Evolutionary conservation across 2,888 invertebrate genomes (phyloP).

Genomic region (Conomelus anceps): DNA sequence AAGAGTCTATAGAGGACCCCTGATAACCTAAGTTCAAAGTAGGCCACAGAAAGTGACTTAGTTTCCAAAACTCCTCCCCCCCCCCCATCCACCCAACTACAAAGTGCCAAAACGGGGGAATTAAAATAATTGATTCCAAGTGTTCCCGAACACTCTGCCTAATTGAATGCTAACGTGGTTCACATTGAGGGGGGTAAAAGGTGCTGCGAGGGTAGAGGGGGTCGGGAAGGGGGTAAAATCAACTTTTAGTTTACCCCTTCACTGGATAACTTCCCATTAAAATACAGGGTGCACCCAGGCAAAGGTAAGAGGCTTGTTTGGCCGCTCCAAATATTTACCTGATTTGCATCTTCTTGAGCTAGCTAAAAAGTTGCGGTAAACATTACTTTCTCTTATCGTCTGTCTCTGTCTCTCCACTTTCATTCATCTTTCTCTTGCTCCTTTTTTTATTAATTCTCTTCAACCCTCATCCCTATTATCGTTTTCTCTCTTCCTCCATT

Average conservation of each 20-base stretch:
- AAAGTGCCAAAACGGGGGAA: neutral
- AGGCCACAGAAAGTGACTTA: neutral
- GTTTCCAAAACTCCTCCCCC: neutral
- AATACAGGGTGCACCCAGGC: neutral
- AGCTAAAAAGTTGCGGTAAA: too few species aligned
- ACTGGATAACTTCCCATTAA: neutral
- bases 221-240: too few species aligned
- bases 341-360: neutral
- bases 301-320: neutral
- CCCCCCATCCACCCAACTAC: too few species aligned
- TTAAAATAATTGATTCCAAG: neutral
- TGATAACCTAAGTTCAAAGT: neutral
- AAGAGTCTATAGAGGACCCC: too few species aligned
- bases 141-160: neutral
- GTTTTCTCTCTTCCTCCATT: too few species aligned
- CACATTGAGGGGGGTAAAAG: neutral
- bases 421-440: too few species aligned
- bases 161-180: neutral
- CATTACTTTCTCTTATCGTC: too few species aligned
- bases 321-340: neutral
- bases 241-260: neutral
- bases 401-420: too few species aligned
- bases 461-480: too few species aligned
- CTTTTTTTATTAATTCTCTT: too few species aligned
- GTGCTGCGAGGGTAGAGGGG: too few species aligned